Base-by-base conservation (phyloP, 1,140 invertebrate species). In the Acarapis woodi region DNA sequence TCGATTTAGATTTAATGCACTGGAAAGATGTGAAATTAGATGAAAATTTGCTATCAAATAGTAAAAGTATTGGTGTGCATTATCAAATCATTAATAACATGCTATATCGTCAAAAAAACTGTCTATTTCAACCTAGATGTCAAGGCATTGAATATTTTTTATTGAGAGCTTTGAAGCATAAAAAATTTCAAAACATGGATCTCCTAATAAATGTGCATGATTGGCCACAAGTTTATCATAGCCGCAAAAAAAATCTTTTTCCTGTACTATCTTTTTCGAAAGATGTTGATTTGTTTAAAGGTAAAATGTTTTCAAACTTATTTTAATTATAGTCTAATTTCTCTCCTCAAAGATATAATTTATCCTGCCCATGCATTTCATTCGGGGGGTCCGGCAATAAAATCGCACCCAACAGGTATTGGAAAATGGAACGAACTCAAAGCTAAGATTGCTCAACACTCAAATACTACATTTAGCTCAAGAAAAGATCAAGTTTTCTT, bases 351-450 rank as follows among this genome's bases (percentile, higher is more conserved):
- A 53, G 87, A 96, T 51, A 87, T 94, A 40, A 78, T 73, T 63
- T 94, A 90, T 61, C 87, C 87, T 32, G 75, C 85, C 0, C 94
- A 87, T 87, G 71, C 76, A 22, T 94, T 96, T 58, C 90, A 83
- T 83, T 78, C 82, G 59, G 85, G 87, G 31, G 87, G 87, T 2
- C 87, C 87, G 29, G 85, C 85, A 3, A 88, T 93, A 44, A 69
- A 70, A 31, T 55, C 88, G 5, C 87, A 90, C 60, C 85, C 87
- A 0, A 72, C 65, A 36, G 87, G 87, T 25, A 65, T 94, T 37
- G 85, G 85, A 1, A 58, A 78, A 32, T 96, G 87, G 87, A 80
- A 90, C 57, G 48, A 69, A 42, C 71, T 76, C 48, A 60, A 80
- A 32, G 57, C 66, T 39, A 65, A 67, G 23, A 61, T 93, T 32